Base-by-base conservation (phyloP, 23 tunicate genomes). In the Diplosoma virens region DNA sequence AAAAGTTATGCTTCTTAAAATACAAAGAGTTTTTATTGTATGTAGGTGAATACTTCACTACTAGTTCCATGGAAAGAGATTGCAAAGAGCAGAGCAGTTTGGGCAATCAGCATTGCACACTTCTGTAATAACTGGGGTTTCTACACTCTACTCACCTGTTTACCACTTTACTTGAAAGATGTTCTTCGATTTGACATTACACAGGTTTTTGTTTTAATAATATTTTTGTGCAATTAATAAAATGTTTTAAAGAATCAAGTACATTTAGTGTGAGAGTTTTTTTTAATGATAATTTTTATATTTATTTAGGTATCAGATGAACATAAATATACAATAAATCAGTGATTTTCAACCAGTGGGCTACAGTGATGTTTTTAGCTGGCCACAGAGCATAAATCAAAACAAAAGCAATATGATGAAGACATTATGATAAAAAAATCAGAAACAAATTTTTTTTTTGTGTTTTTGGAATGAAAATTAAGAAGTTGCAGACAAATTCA, bases 121-220 rank as follows among this genome's bases (percentile, higher is more conserved):
- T 75, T 86, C 27, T 72, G 94, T 46, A 89, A 89, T 82, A 95
- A 95, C 85, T 95, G 99, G 99, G 99, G 99, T 16, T 95, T 89
- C 66, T 95, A 95, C 84, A 91, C 95, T 7, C 79, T 95, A 17
- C 83, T 95, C 0, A 95, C 99, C 4, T 84, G 99, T 33, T 59
- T 95, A 26, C 99, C 99, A 17, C 68, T 74, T 33, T 95, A 89
- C 45, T 59, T 95, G 31, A 95, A 89, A 58, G 89, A 95, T 46
- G 93, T 95, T 17, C 70, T 95, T n/a, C 71, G 75, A 1, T 95
- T 89, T 76, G 99, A 95, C 77, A 84, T 95, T 32, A 61, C 89
- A 35, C 87, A 84, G 90, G 97, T 89, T 18, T n/a, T 9, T 60
- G 25, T 71, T 9, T n/a, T n/a, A n/a, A n/a, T n/a, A 16, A 6